Evolutionary conservation across 2,888 invertebrate genomes (phyloP), one percentile per base, ranked within the genome.

Genomic region (Agonopterix alstromeriana): DNA sequence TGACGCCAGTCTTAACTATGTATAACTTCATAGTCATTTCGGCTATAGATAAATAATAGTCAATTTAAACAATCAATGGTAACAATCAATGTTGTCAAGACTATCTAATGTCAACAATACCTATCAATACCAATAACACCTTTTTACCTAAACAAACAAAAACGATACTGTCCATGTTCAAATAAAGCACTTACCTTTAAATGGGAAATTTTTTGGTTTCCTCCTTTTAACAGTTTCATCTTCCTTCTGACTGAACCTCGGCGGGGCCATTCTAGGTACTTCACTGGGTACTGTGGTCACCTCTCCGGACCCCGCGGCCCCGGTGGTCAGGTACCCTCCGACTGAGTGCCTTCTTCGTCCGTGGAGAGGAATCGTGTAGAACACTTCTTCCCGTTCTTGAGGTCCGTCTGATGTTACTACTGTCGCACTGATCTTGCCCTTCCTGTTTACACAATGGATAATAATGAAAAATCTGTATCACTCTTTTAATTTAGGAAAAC

Each of bases 261-360:
- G 90, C 0, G 91, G 89, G 0, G 90, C 84, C 82, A 89, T 88
- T n/a, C 77, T 75, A 1, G 90, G 89, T 1, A 90, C 89, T 67
- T 91, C 90, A 46, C 89, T 88, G 3, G 91, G 85, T 3, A 89
- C 88, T 10, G 85, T 56, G 0, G 88, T 86, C 27, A 89, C 84
- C 56, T 86, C 85, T 0, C 87, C 88, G 0, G 73, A 57, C 9
- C 77, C 79, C 7, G 70, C 67, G 1, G 67, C 75, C 12, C 88
- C 90, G 2, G 89, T 90, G 1, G 89, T 77, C 45, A 92, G 72
- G 64, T 93, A 93, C 0, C 92, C 92, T 5, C 93, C 92, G 11
- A 93, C 92, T 0, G 93, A 93, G 66, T 94, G 94, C 54, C 94
- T 83, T 38, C 90, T 77, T 35, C 88, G 75, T 0, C 87, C 89